phyloP scores from a whole-genome alignment of 1,140 invertebrate species.

The Prorops nasuta region DNA sequence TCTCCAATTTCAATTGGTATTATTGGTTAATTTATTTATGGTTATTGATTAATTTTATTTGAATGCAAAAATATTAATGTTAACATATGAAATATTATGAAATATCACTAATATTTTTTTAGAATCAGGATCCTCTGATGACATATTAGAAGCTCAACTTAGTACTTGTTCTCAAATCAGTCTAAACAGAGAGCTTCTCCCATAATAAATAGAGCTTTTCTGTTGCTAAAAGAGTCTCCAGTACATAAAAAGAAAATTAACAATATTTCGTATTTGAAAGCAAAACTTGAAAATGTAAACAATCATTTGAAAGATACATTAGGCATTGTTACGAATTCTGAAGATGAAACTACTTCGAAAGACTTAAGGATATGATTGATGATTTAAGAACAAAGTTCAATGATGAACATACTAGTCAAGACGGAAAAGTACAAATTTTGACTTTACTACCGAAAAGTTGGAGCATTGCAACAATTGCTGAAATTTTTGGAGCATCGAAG shows the following conservation, averaged over 20 bases:
- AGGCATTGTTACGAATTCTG: not conserved
- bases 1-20: too few species aligned
- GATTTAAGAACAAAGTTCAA: constrained; percentile 1
- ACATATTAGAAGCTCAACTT: not conserved
- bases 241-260: not conserved
- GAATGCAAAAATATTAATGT: too few species aligned
- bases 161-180: not conserved
- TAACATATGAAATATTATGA: too few species aligned
- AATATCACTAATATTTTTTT: not conserved
- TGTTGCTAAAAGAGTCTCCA: constrained; percentile 2
- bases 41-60: too few species aligned
- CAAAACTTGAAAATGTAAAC: not conserved
- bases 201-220: not conserved
- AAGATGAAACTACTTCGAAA: not conserved
- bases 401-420: not conserved
- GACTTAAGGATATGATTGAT: not conserved
- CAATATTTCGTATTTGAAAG: not conserved
- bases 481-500: constrained; percentile 1
- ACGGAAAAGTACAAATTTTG: constrained; percentile 11
- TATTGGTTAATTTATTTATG: too few species aligned
- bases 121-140: not conserved
- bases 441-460: constrained; percentile 5
- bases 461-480: constrained; percentile 1
- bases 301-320: not conserved
- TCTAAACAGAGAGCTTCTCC: not conserved